phyloP scores from a whole-genome alignment of 2,888 invertebrate genomes.

The Lepidochitona cinerea region DNA sequence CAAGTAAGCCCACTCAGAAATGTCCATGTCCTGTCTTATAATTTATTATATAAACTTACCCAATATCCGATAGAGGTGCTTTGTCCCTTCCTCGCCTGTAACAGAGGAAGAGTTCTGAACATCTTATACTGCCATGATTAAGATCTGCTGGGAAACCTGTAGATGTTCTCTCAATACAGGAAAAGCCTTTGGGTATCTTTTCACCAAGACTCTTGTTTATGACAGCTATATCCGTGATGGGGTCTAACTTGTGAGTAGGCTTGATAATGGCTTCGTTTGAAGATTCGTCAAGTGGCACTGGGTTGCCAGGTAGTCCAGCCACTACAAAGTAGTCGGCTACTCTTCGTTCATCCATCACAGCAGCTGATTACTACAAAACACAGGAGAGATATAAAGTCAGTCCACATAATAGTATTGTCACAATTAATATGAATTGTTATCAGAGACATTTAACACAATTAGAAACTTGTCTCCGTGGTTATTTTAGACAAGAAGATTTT shows the following conservation, averaged over 20 bases:
- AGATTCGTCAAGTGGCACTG: conserved; percentile 82
- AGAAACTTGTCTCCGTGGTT: too few species aligned
- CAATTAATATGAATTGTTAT: too few species aligned
- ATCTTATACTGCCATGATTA: conserved; percentile 96
- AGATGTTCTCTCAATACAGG: conserved; percentile 71
- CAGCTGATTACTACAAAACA: too few species aligned
- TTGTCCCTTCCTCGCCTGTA: conserved; percentile 92
- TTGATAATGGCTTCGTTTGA: conserved; percentile 82
- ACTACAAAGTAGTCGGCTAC: conserved; percentile 99
- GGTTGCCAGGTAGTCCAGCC: conserved; percentile 90
- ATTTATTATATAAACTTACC: too few species aligned
- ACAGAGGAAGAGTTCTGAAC: conserved; percentile 94
- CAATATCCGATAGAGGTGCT: conserved; percentile 96
- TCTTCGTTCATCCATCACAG: conserved; percentile 69
- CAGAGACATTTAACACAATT: too few species aligned
- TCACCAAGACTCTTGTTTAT: conserved; percentile 93
- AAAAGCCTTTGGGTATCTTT: conserved; percentile 71
- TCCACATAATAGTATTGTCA: too few species aligned
- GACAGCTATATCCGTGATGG: conserved; percentile 95
- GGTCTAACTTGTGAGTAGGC: conserved; percentile 81
- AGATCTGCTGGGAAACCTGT: conserved; percentile 89
- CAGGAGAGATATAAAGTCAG: too few species aligned
- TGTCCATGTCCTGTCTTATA: too few species aligned
- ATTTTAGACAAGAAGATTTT: too few species aligned
- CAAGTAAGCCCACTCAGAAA: too few species aligned